Evolutionary conservation across 2,888 invertebrate species (phyloP), one percentile per base, ranked within the genome.

Genomic region (Flabesymbios commensalis): DNA sequence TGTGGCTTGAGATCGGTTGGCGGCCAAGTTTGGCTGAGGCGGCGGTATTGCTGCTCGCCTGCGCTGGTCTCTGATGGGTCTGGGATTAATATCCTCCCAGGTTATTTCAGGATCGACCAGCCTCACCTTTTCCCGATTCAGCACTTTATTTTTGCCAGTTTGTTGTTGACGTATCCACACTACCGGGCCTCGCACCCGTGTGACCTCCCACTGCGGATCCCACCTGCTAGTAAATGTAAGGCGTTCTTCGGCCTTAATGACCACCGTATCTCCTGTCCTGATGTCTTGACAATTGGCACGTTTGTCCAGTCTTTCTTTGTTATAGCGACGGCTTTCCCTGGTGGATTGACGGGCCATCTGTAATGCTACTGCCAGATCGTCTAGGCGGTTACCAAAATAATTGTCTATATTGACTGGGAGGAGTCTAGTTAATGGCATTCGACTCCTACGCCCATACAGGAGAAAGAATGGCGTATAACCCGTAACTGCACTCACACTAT

Each of bases 331-430:
- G 14, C 51, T 36, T 31, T n/a, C n/a, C n/a, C n/a, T n/a, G n/a
- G n/a, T n/a, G n/a, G n/a, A n/a, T n/a, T n/a, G n/a, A n/a, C n/a
- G 19, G 32, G 56, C 60, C 10, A 28, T n/a, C 29, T 36, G 26
- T 31, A 60, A 36, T 31, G 60, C 56, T 4, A 31, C 17, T 29
- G 55, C 48, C 17, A 61, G 24, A 31, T 61, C 41, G 31, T 57
- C 61, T 39, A 57, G 32, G 1, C 61, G 61, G 28, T 61, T 49
- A 17, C 57, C 53, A 26, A 48, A 48, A n/a, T n/a, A n/a, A n/a
- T 32, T 26, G 19, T 10, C 52, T 39, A 1, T 17, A 19, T n/a
- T 4, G 2, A 28, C 24, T 7, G 3, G 5, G 17, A 61, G 33
- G 14, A 36, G 19, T 5, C 22, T 33, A 29, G 57, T 58, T 19